These are phyloP conservation scores for Podarcis muralis DNA, from an alignment of 2,113 vertebrate species.

Conservation along the genomic window DNA sequence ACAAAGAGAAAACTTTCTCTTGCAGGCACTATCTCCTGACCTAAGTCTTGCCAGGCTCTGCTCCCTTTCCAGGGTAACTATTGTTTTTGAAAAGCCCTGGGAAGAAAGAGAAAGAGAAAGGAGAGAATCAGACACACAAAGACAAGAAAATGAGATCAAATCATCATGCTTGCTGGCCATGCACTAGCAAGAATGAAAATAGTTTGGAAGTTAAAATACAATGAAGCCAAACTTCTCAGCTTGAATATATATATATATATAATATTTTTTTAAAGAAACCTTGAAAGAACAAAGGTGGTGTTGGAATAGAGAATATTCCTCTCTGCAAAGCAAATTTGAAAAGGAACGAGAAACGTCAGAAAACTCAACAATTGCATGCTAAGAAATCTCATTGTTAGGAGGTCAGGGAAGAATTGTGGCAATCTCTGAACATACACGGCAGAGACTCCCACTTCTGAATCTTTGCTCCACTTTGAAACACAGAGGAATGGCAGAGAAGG, in stretches of 20 bases:
- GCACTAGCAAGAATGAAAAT: not conserved
- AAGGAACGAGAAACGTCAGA: not conserved
- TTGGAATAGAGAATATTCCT: not conserved
- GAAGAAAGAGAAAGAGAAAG: not conserved
- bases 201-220: not conserved
- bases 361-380: not conserved
- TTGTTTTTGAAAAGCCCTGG: not conserved
- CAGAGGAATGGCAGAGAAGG: constrained; percentile 5
- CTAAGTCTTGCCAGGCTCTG: too few relatives aligned
- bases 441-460: not conserved
- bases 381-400: fast-evolving
- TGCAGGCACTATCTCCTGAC: not conserved
- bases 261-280: constrained; percentile 5
- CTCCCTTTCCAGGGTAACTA: too few relatives aligned
- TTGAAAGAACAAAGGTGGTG: not conserved
- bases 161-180: not conserved
- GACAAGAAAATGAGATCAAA: not conserved
- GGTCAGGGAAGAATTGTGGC: fast-evolving
- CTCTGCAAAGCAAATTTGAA: not conserved
- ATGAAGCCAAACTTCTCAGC: not conserved
- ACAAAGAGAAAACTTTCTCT: too few relatives aligned
- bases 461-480: constrained; percentile 44
- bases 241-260: too few relatives aligned
- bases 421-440: fast-evolving
- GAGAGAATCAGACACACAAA: not conserved